Percentiles rank a stretch among this genome's conserved stretches.
Evolutionary conservation across 2,888 invertebrate species (phyloP).

Genomic region (Lepidocyrtoides sp.): DNA sequence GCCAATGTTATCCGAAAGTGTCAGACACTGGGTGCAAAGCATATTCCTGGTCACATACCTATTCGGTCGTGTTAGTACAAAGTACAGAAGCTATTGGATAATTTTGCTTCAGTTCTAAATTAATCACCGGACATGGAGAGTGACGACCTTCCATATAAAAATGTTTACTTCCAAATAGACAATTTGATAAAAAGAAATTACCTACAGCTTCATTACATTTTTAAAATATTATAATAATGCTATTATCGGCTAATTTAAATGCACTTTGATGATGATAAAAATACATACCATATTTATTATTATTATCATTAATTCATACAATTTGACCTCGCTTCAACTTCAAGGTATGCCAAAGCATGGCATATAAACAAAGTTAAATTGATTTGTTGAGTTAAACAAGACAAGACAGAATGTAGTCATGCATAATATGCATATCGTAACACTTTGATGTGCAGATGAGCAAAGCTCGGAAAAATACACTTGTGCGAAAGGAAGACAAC

Average conservation of each 20-base stretch:
- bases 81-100: no score
- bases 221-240: no score
- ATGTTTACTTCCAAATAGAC: neutral
- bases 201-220: no score
- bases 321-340: neutral
- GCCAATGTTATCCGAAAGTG: neutral
- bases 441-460: neutral
- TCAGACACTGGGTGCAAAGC: no score
- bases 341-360: neutral
- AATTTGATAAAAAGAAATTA: no score
- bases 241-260: no score
- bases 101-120: neutral
- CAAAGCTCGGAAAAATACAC: neutral
- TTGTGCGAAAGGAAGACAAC: neutral
- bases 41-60: no score
- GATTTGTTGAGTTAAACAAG: neutral
- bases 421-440: conserved; percentile 19
- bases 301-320: neutral
- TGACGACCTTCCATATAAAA: neutral
- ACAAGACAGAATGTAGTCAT: neutral
- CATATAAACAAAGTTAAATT: neutral
- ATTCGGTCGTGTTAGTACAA: no score
- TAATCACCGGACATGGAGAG: neutral
- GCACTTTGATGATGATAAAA: no score
- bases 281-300: no score